phyloP scores from a whole-genome alignment of 2,888 invertebrate species.

The Ceramica pisi region DNA sequence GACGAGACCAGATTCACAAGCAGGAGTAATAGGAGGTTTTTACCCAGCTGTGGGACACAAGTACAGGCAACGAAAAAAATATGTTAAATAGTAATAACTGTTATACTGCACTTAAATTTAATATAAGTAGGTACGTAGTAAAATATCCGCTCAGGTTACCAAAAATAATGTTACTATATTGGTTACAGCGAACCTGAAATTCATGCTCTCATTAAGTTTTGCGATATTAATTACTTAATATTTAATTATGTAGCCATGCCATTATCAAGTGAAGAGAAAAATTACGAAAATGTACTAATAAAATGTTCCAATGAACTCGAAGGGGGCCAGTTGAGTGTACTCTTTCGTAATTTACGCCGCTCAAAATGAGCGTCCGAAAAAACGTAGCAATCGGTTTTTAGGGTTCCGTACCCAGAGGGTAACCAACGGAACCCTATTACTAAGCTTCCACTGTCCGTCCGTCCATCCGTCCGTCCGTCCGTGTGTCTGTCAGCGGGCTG shows the following conservation, averaged over 20 bases:
- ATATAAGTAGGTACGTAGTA: not conserved
- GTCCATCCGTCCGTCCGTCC: no score
- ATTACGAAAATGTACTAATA: not conserved
- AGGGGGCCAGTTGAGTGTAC: not conserved
- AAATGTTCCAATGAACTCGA: not conserved
- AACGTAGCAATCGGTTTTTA: not conserved
- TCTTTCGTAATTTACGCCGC: not conserved
- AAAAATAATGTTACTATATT: not conserved
- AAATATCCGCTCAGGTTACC: constrained; percentile 4
- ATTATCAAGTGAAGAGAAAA: not conserved
- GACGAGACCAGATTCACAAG: no score
- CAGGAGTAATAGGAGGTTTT: no score
- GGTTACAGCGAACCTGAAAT: constrained; percentile 1
- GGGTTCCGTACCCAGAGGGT: no score
- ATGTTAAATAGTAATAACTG: constrained; percentile 9
- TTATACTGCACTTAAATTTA: not conserved
- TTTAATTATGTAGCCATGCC: not conserved
- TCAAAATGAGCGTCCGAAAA: not conserved
- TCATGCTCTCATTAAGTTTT: constrained; percentile 26
- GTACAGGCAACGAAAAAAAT: no score
- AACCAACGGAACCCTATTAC: no score
- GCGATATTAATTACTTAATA: constrained; percentile 7
- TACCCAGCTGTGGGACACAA: no score
- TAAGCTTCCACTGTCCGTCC: no score
- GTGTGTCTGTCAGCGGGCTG: no score